These are phyloP conservation scores for Nannospalax galili DNA, from an alignment of 2,113 vertebrate species.

Conservation along the genomic window DNA sequence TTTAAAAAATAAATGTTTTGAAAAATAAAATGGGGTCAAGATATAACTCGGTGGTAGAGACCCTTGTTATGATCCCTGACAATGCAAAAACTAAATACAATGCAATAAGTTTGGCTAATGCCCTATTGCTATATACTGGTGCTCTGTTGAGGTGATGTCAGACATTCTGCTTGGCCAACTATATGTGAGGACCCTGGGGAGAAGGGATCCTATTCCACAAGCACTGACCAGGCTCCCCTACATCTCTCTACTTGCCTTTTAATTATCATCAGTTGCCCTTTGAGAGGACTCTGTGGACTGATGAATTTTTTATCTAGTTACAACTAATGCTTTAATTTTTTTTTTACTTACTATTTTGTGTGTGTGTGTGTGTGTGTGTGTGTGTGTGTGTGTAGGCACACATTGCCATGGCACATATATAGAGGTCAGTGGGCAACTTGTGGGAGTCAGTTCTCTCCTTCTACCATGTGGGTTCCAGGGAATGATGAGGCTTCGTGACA, in stretches of 20 bases:
- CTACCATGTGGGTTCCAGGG: background rate
- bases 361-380: background rate
- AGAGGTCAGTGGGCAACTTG: background rate
- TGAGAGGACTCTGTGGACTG: background rate
- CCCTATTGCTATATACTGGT: background rate
- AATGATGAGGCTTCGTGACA: background rate
- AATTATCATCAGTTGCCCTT: background rate
- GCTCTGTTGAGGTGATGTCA: background rate
- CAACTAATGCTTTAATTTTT: background rate
- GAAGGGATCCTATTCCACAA: background rate
- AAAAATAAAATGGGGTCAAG: background rate
- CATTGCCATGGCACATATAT: background rate
- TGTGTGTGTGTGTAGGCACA: background rate
- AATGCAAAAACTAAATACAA: background rate
- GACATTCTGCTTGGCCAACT: background rate
- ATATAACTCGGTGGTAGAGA: background rate
- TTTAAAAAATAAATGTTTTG: no score
- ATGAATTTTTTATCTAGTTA: background rate
- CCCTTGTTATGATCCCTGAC: background rate
- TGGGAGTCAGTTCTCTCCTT: background rate
- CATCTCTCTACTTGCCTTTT: background rate
- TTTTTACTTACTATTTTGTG: background rate
- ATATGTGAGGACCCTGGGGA: rapidly evolving
- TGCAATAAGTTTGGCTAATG: background rate
- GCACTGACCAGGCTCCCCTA: background rate